Evolutionary conservation across 2,797 vertebrate genomes (phyloP).

Genomic region (Crenichthys baileyi): DNA sequence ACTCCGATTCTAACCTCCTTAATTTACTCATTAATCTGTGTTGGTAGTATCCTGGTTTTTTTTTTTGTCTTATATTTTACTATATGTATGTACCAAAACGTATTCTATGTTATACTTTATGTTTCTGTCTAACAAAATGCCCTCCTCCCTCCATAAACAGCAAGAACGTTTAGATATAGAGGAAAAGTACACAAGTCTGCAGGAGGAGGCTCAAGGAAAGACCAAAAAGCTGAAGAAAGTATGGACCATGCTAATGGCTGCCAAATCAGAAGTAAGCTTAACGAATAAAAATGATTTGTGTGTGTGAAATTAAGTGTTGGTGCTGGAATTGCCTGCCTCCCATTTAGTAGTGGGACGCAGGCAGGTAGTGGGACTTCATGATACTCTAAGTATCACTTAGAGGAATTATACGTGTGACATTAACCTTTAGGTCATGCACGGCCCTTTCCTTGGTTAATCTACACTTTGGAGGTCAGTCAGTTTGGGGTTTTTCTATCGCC

Average conservation of each 20-base stretch:
- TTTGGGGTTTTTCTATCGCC: too few species aligned
- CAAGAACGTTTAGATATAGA: conserved; percentile 99
- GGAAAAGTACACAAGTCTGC: conserved; percentile 97
- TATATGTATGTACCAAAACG: too few species aligned
- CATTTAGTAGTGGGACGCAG: not conserved
- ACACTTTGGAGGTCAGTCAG: too few species aligned
- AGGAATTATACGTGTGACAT: not conserved
- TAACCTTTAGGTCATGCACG: not conserved
- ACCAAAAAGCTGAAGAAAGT: conserved; percentile 99
- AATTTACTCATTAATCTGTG: not conserved
- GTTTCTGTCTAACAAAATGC: conserved; percentile 1
- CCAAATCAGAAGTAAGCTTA: conserved; percentile 92
- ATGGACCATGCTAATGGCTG: conserved; percentile 99
- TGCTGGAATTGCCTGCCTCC: not conserved
- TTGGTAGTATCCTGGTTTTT: not conserved
- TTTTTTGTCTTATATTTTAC: not conserved
- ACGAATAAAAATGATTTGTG: not conserved
- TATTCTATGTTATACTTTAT: not conserved
- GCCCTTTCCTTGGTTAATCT: not conserved
- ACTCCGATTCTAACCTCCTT: not conserved
- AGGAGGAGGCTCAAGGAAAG: conserved; percentile 98
- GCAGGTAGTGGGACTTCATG: too few species aligned
- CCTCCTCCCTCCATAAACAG: conserved; percentile 70
- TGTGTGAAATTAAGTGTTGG: not conserved
- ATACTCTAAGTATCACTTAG: not conserved